Conservation (phyloP, 1,140 invertebrate species). For the Euura lappo region DNA sequence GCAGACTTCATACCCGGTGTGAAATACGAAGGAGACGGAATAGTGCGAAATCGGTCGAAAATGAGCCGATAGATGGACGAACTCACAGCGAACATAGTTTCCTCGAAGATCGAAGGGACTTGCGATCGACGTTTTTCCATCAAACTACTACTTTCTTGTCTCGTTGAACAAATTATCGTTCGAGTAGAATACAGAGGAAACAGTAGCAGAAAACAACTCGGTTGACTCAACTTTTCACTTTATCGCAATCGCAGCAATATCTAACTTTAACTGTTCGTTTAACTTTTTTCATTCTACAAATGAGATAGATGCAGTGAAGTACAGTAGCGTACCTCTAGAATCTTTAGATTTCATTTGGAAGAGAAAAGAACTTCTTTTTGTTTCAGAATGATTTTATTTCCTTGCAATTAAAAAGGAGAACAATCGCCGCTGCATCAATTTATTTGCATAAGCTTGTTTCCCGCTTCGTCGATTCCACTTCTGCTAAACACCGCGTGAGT, state of each 20-base stretch:
- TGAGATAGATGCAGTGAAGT: too few species aligned
- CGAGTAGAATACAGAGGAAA: background rate
- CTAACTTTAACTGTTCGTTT: background rate
- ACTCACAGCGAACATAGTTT: background rate
- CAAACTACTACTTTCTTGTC: background rate
- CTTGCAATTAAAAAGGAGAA: too few species aligned
- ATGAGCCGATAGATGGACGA: background rate
- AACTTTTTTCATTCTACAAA: background rate
- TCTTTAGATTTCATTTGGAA: too few species aligned
- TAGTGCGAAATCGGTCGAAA: background rate
- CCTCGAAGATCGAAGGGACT: background rate
- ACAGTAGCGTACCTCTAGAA: too few species aligned
- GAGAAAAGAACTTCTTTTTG: too few species aligned
- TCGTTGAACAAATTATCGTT: background rate
- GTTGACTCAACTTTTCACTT: background rate
- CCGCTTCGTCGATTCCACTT: background rate
- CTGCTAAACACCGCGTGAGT: background rate
- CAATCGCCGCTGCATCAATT: background rate
- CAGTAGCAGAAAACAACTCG: background rate
- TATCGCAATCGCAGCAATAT: background rate
- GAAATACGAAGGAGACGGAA: too few species aligned
- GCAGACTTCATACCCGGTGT: too few species aligned
- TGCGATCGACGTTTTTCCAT: constrained; percentile 5
- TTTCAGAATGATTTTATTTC: too few species aligned
- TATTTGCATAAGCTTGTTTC: background rate